A percentile compares a stretch with the other conserved stretches of the same genome.
These are phyloP conservation scores for Drosophila ironensis DNA, from an alignment of 1,140 invertebrate species.

Conservation along the genomic window DNA sequence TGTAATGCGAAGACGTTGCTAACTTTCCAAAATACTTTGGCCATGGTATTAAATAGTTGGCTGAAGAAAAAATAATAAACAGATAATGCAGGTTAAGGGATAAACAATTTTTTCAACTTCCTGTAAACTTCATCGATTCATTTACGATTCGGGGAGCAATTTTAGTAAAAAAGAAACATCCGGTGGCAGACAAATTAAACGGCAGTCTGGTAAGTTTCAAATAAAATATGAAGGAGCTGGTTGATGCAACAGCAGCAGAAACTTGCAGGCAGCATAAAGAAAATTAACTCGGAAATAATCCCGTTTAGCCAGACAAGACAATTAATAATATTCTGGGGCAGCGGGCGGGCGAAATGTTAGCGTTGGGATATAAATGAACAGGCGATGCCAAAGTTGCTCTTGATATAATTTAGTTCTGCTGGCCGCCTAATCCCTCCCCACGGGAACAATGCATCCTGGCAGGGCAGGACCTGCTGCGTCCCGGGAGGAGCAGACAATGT, in stretches of 20 bases:
- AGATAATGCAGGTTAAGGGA: not conserved
- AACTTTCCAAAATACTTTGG: too few relatives aligned
- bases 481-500: constrained; percentile 35
- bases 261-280: constrained; percentile 13
- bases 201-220: constrained; percentile 52
- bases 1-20: too few relatives aligned
- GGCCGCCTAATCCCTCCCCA: constrained; percentile 52
- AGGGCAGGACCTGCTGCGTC: constrained; percentile 1
- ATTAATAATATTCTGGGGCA: constrained; percentile 52
- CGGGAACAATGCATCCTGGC: constrained; percentile 21
- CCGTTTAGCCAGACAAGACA: constrained; percentile 53
- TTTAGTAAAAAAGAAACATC: constrained; percentile 42
- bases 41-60: too few relatives aligned
- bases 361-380: constrained; percentile 51
- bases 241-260: constrained; percentile 11
- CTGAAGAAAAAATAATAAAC: constrained; percentile 14
- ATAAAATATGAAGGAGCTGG: constrained; percentile 30
- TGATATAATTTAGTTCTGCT: constrained; percentile 24
- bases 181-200: constrained; percentile 68
- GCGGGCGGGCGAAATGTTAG: constrained; percentile 30
- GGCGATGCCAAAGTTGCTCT: constrained; percentile 52
- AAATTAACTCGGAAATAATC: constrained; percentile 42
- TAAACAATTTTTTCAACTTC: constrained; percentile 2
- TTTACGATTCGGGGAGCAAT: constrained; percentile 20
- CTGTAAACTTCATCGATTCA: constrained; percentile 39